phyloP scores from a whole-genome alignment of 2,888 invertebrate species.

The Meteorus cinctellus region DNA sequence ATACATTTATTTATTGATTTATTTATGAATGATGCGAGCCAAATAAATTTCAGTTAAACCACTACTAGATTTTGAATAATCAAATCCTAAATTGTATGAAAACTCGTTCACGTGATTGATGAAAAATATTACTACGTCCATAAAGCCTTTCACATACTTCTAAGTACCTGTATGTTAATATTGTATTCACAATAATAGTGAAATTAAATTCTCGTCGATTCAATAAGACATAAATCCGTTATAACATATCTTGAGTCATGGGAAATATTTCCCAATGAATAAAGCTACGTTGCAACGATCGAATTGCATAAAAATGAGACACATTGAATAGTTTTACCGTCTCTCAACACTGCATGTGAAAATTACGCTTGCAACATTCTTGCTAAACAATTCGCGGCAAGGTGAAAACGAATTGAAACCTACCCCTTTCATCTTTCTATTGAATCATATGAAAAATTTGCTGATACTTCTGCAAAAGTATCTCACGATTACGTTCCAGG shows the following conservation, averaged over 20 bases:
- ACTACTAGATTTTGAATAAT: no score
- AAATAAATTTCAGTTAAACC: no score
- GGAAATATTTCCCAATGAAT: conserved; percentile 46
- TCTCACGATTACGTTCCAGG: conserved; percentile 29
- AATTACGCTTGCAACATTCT: no score
- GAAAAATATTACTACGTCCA: no score
- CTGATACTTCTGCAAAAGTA: conserved; percentile 26
- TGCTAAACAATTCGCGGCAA: neutral
- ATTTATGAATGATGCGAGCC: no score
- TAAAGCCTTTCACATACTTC: no score
- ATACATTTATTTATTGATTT: no score
- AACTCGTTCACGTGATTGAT: no score
- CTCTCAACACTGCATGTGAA: neutral
- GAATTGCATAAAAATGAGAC: neutral
- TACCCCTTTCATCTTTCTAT: neutral
- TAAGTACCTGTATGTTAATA: no score
- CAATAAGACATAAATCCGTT: neutral
- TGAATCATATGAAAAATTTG: conserved; percentile 16
- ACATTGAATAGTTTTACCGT: neutral
- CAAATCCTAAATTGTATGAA: no score
- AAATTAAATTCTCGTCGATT: neutral
- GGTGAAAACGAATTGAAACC: neutral
- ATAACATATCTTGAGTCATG: conserved; percentile 27
- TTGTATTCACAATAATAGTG: neutral
- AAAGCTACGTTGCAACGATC: conserved; percentile 24